Evolutionary conservation across 2,113 vertebrate species (phyloP).

Genomic region (zebrafish (Danio rerio)): DNA sequence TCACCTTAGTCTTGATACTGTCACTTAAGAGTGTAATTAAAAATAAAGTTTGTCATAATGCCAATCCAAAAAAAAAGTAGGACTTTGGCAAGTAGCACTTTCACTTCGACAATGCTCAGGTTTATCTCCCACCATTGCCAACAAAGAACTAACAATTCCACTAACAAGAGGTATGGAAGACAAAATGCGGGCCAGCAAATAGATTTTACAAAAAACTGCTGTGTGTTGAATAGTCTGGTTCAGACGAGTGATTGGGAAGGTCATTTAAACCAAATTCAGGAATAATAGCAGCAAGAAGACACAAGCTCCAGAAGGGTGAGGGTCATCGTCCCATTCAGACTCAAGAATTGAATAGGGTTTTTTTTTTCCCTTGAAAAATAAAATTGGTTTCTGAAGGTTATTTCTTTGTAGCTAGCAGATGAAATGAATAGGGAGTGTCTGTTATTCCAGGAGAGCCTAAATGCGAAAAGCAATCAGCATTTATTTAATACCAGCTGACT

Average conservation of each 20-base stretch:
- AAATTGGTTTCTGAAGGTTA: slow-evolving; percentile 68
- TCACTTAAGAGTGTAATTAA: too few species aligned
- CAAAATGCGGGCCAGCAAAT: slow-evolving; percentile 57
- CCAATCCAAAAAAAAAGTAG: background rate
- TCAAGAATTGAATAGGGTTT: slow-evolving; percentile 59
- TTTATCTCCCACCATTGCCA: slow-evolving; percentile 15
- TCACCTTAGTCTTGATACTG: background rate
- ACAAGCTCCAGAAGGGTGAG: slow-evolving; percentile 53
- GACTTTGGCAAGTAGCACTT: background rate
- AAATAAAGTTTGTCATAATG: background rate
- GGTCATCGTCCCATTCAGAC: slow-evolving; percentile 51
- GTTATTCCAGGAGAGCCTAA: slow-evolving; percentile 23
- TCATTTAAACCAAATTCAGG: slow-evolving; percentile 63
- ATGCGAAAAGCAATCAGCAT: slow-evolving; percentile 18
- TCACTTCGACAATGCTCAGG: background rate
- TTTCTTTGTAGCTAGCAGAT: slow-evolving; percentile 59
- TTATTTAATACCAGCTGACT: slow-evolving; percentile 40
- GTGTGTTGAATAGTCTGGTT: slow-evolving; percentile 54
- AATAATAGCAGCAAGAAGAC: slow-evolving; percentile 60
- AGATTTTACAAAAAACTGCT: slow-evolving; percentile 55
- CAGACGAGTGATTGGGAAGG: slow-evolving; percentile 58
- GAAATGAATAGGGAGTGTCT: slow-evolving; percentile 33
- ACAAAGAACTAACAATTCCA: slow-evolving; percentile 14
- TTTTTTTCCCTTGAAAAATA: slow-evolving; percentile 40
- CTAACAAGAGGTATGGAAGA: slow-evolving; percentile 26